phyloP scores from a whole-genome alignment of 2,113 vertebrate genomes.

The Callorhinus ursinus region DNA sequence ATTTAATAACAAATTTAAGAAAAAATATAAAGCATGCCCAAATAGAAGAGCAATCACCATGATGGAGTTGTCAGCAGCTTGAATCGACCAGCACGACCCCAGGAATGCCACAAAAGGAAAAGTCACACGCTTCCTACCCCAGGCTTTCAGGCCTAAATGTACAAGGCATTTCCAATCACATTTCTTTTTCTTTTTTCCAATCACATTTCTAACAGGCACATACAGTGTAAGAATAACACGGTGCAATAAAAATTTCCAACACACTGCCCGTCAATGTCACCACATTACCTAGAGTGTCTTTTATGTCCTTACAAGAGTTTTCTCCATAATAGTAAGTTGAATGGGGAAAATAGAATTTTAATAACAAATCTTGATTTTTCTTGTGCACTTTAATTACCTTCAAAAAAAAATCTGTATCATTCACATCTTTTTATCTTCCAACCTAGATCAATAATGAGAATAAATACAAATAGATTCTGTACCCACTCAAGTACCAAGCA shows the following conservation, averaged over 20 bases:
- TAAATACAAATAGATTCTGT: not conserved
- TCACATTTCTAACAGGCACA: not conserved
- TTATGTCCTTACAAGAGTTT: not conserved
- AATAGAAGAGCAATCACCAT: not conserved
- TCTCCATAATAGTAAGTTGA: not conserved
- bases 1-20: conserved; percentile 43
- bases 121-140: not conserved
- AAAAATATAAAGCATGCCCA: conserved; percentile 26
- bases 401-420: not conserved
- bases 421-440: not conserved
- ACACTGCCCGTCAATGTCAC: not conserved
- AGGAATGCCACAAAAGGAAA: not conserved
- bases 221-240: not conserved
- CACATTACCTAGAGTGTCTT: not conserved
- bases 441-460: not conserved
- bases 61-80: not conserved
- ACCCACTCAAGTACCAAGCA: not conserved
- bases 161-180: not conserved
- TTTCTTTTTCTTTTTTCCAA: not conserved
- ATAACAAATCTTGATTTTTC: not conserved
- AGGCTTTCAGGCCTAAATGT: not conserved
- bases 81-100: not conserved
- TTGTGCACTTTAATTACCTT: not conserved
- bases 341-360: not conserved
- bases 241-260: not conserved